Conservation (phyloP, 2,113 vertebrate genomes). For the Leuciscus idus region DNA sequence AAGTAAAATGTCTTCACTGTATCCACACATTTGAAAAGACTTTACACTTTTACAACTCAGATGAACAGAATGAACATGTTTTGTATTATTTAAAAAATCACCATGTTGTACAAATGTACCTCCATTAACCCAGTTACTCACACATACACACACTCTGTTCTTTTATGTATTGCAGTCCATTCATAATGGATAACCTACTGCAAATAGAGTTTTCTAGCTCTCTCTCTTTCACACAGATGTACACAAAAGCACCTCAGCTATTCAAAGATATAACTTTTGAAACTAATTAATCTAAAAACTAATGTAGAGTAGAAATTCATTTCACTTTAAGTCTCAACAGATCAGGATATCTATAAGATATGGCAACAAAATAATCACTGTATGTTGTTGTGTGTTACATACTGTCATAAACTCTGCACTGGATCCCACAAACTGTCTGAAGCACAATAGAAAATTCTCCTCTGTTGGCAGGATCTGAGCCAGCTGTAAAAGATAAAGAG, state of each 20-base stretch:
- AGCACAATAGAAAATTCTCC: slow-evolving; percentile 96
- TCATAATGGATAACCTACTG: slow-evolving; percentile 75
- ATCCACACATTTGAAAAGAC: background rate
- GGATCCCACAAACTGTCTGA: slow-evolving; percentile 93
- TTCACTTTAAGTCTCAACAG: background rate
- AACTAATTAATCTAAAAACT: background rate
- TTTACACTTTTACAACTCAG: background rate
- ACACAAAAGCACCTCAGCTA: slow-evolving; percentile 44
- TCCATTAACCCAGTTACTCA: slow-evolving; percentile 50
- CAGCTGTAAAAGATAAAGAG: slow-evolving; percentile 73
- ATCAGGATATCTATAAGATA: background rate
- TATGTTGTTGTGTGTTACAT: slow-evolving; percentile 57
- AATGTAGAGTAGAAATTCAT: background rate
- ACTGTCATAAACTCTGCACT: slow-evolving; percentile 94
- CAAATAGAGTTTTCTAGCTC: slow-evolving; percentile 66
- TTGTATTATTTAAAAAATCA: slow-evolving; percentile 43
- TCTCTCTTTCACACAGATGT: background rate
- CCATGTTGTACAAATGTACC: slow-evolving; percentile 28
- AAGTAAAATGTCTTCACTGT: background rate
- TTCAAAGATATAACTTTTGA: background rate
- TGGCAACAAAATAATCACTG: background rate
- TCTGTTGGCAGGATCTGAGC: slow-evolving; percentile 96
- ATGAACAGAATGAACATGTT: slow-evolving; percentile 1
- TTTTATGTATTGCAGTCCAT: slow-evolving; percentile 67
- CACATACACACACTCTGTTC: slow-evolving; percentile 48